Percentiles rank a stretch among this genome's conserved stretches.
phyloP scores from a whole-genome alignment of 1,140 invertebrate genomes.

The Scaptomyza pallida region DNA sequence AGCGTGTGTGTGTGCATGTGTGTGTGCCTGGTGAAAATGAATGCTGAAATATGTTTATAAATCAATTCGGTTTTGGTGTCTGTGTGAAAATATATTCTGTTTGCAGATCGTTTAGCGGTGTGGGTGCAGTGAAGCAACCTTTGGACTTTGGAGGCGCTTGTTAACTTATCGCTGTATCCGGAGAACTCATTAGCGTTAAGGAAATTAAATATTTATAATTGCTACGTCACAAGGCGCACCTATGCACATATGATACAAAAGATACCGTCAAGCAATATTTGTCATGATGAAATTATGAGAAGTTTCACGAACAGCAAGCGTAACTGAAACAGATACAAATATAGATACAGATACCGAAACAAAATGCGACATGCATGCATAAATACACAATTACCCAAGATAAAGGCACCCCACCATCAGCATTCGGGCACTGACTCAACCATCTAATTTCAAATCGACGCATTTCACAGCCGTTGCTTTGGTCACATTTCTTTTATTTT shows the following conservation, averaged over 20 bases:
- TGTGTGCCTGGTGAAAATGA: not conserved
- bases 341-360: constrained; percentile 23
- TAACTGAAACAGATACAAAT: constrained; percentile 5
- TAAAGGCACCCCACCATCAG: constrained; percentile 5
- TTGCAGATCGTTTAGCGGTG: constrained; percentile 42
- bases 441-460: constrained; percentile 10
- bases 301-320: constrained; percentile 16
- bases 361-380: constrained; percentile 24
- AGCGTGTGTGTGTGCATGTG: not conserved
- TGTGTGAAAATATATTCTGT: not conserved
- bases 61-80: not conserved
- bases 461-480: not conserved
- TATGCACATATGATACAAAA: not conserved
- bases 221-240: constrained; percentile 29
- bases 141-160: constrained; percentile 8
- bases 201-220: constrained; percentile 23
- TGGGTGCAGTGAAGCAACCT: not conserved
- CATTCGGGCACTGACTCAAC: constrained; percentile 23
- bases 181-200: constrained; percentile 5
- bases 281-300: constrained; percentile 36
- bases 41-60: not conserved
- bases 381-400: constrained; percentile 36
- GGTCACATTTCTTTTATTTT: constrained; percentile 25
- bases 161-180: constrained; percentile 5
- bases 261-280: not conserved